Conservation (phyloP, 2,888 invertebrate genomes). For the Scaptomyza cyrtandrae region DNA sequence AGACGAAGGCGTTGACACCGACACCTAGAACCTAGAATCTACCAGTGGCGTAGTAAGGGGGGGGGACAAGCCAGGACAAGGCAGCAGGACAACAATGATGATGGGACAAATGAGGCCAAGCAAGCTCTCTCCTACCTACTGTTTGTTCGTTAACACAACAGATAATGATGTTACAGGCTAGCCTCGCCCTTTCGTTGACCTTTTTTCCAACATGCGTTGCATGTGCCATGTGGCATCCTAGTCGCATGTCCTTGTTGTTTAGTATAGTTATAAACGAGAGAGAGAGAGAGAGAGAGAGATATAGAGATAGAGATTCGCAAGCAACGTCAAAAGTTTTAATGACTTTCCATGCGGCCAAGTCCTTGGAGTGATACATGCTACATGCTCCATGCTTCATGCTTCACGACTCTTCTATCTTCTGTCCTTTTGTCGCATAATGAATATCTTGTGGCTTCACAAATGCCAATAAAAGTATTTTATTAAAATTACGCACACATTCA, state of each 20-base stretch:
- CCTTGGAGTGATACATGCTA: conserved; percentile 10
- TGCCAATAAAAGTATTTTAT: conserved; percentile 80
- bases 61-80: background rate
- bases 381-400: background rate
- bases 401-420: background rate
- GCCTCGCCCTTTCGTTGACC: conserved; percentile 67
- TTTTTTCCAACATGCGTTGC: conserved; percentile 38
- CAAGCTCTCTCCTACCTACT: background rate
- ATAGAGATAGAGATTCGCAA: too few relatives aligned
- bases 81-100: conserved; percentile 23
- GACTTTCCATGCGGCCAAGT: conserved; percentile 67
- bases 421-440: conserved; percentile 32
- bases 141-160: background rate
- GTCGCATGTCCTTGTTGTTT: conserved; percentile 3
- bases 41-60: too few relatives aligned
- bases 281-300: too few relatives aligned
- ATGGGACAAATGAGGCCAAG: conserved; percentile 39
- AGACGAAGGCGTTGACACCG: conserved; percentile 16
- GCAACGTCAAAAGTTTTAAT: conserved; percentile 70
- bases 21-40: conserved; percentile 8
- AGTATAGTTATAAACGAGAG: too few relatives aligned
- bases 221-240: conserved; percentile 15
- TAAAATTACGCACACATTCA: conserved; percentile 80
- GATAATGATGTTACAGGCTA: conserved; percentile 28
- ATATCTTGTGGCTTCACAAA: conserved; percentile 64